Percentiles rank a stretch among this genome's conserved stretches.
phyloP scores from a whole-genome alignment of 2,113 vertebrate genomes.

The Chaetorhynchus papuensis region DNA sequence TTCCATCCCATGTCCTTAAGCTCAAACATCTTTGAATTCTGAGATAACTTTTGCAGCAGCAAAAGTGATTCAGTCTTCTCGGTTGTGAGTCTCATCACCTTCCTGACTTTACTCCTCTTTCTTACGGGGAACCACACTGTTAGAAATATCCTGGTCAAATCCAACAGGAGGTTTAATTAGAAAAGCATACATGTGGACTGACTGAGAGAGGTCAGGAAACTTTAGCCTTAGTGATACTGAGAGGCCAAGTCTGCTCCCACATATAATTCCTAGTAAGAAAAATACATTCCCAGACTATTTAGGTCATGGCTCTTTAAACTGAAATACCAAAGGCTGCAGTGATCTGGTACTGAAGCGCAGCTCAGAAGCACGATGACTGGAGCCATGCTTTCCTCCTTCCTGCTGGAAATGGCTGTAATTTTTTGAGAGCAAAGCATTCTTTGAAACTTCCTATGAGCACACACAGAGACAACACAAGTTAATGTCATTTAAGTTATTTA shows the following conservation, averaged over 20 bases:
- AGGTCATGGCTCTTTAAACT: conserved; percentile 26
- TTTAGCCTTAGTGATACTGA: background rate
- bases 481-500: background rate
- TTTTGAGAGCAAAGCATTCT: background rate
- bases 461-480: background rate
- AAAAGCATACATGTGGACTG: background rate
- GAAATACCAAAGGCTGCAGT: conserved; percentile 4
- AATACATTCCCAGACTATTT: conserved; percentile 58
- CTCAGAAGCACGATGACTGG: background rate
- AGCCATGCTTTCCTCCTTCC: background rate
- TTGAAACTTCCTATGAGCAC: background rate
- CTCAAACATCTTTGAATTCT: background rate
- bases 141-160: background rate
- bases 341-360: background rate
- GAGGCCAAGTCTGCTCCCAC: conserved; percentile 8
- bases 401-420: background rate
- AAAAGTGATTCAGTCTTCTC: background rate
- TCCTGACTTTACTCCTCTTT: background rate
- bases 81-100: background rate
- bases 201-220: background rate
- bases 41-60: background rate
- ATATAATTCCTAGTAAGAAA: background rate
- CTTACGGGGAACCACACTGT: background rate
- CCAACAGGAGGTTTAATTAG: background rate
- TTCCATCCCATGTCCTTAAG: background rate